A percentile compares a stretch with the other conserved stretches of the same genome.
These are phyloP conservation scores for Epicauta chinensis DNA, from an alignment of 1,140 invertebrate species.

Conservation along the genomic window DNA sequence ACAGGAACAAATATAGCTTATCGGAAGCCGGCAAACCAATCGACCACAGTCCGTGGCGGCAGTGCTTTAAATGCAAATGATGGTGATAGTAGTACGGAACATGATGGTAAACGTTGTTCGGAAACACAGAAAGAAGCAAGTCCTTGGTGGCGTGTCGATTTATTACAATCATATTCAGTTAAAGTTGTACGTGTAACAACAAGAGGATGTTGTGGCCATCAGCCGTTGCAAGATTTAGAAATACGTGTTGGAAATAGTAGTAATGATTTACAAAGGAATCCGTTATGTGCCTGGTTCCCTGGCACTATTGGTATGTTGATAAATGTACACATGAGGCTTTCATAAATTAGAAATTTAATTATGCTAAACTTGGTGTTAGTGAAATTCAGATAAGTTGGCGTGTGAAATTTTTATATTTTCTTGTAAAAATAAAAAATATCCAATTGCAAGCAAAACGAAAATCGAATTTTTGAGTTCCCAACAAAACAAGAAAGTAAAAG, in stretches of 20 bases:
- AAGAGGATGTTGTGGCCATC: slow-evolving; percentile 69
- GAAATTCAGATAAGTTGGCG: too few relatives aligned
- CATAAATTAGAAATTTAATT: background rate
- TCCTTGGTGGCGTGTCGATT: slow-evolving; percentile 88
- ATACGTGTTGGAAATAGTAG: slow-evolving; percentile 88
- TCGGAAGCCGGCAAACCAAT: slow-evolving; percentile 82
- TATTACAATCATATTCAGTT: slow-evolving; percentile 75
- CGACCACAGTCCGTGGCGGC: slow-evolving; percentile 76
- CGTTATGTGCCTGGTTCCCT: slow-evolving; percentile 88
- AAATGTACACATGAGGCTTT: background rate
- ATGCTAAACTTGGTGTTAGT: too few relatives aligned
- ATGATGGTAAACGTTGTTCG: slow-evolving; percentile 79
- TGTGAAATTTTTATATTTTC: too few relatives aligned
- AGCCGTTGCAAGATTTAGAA: slow-evolving; percentile 85
- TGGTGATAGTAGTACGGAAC: slow-evolving; percentile 72
- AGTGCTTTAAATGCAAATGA: slow-evolving; percentile 78
- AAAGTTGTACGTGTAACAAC: slow-evolving; percentile 80
- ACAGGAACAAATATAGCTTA: slow-evolving; percentile 81
- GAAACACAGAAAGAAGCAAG: slow-evolving; percentile 82
- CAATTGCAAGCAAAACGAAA: too few relatives aligned
- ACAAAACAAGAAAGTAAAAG: too few relatives aligned
- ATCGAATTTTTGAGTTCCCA: too few relatives aligned
- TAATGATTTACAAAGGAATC: slow-evolving; percentile 75
- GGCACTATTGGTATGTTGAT: slow-evolving; percentile 75
- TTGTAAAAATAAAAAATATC: too few relatives aligned